Evolutionary conservation across 2,888 invertebrate species (phyloP).

Genomic region (Oegoconia quadripuncta): DNA sequence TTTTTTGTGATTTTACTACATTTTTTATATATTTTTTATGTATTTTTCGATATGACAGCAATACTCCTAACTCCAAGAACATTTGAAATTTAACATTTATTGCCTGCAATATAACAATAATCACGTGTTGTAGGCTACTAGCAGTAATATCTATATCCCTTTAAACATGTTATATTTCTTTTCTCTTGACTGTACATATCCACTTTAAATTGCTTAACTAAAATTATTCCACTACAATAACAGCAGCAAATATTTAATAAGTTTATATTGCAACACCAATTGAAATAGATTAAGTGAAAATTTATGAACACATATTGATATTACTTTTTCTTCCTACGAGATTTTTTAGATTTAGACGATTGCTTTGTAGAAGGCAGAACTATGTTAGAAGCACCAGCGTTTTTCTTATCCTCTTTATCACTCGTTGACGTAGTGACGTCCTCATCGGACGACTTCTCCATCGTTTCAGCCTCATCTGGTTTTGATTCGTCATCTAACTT

Average conservation of each 20-base stretch:
- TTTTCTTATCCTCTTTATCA: conserved; percentile 72
- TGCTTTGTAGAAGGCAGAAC: conserved; percentile 58
- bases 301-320: conserved; percentile 48
- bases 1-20: conserved; percentile 60
- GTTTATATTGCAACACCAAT: conserved; percentile 30
- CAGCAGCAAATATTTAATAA: conserved; percentile 43
- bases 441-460: conserved; percentile 80
- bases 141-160: conserved; percentile 30
- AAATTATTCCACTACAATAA: conserved; percentile 47
- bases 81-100: not conserved
- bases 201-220: conserved; percentile 51
- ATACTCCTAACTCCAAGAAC: conserved; percentile 38
- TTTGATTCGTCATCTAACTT: conserved; percentile 58
- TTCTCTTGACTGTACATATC: conserved; percentile 57
- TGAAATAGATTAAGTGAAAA: conserved; percentile 40
- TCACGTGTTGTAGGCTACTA: conserved; percentile 31
- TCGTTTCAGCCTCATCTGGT: conserved; percentile 47
- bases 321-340: conserved; percentile 82
- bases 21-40: conserved; percentile 65
- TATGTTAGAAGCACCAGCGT: conserved; percentile 51
- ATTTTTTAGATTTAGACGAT: conserved; percentile 73
- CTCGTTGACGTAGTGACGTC: conserved; percentile 75
- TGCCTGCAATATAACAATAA: conserved; percentile 21
- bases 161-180: conserved; percentile 44
- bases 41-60: conserved; percentile 50